Evolutionary conservation across 2,113 vertebrate species (phyloP).

Genomic region (Taurulus bubalis): DNA sequence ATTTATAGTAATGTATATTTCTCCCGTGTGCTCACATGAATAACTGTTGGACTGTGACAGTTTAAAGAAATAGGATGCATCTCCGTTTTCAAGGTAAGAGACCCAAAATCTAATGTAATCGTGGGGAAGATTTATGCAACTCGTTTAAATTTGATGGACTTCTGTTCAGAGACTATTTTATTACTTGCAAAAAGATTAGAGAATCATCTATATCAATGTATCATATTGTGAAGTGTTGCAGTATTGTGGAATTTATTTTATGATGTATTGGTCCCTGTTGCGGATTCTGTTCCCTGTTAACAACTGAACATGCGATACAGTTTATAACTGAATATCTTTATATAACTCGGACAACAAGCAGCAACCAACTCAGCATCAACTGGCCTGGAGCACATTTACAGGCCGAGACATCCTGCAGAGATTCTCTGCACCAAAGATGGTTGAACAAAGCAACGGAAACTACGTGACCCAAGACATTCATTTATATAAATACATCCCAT

Average conservation of each 20-base stretch:
- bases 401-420: not conserved
- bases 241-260: not conserved
- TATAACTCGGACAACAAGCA: not conserved
- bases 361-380: not conserved
- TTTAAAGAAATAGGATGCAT: not conserved
- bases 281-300: not conserved
- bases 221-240: too few species aligned
- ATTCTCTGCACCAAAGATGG: not conserved
- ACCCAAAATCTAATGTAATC: not conserved
- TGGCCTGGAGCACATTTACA: constrained; percentile 2
- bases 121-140: not conserved
- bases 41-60: not conserved
- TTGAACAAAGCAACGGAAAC: constrained; percentile 1
- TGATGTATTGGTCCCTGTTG: not conserved
- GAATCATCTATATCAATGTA: not conserved
- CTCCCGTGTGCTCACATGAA: not conserved
- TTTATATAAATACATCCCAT: not conserved
- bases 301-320: not conserved
- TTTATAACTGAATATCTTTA: not conserved
- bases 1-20: not conserved
- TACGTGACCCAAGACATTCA: not conserved
- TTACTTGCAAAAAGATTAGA: too few species aligned
- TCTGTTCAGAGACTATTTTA: not conserved
- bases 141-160: not conserved
- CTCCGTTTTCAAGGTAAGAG: too few species aligned